Conservation (phyloP, 2,888 invertebrate genomes). For the Pyrrhia umbra region DNA sequence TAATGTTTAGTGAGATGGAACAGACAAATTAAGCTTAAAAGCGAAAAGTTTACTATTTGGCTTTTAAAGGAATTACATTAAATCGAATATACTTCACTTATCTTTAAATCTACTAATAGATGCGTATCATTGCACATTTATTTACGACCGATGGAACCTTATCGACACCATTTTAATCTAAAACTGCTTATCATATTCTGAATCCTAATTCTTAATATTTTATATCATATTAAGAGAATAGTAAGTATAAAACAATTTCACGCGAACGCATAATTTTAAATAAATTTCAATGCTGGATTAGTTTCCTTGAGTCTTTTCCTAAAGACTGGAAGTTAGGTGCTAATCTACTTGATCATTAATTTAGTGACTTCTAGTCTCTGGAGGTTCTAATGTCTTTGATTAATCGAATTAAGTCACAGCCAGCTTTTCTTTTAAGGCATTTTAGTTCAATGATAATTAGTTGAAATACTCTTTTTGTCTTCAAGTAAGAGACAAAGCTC, state of each 20-base stretch:
- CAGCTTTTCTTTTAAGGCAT: conserved; percentile 13
- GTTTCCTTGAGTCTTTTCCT: not conserved
- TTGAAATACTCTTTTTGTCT: not conserved
- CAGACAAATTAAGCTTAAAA: conserved; percentile 16
- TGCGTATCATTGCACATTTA: no score
- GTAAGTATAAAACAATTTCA: no score
- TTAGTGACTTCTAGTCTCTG: conserved; percentile 57
- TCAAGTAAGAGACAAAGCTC: not conserved
- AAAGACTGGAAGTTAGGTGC: conserved; percentile 29
- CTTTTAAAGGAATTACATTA: not conserved
- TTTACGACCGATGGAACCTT: no score
- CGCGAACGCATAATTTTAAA: no score
- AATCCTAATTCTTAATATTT: no score
- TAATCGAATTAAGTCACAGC: conserved; percentile 65
- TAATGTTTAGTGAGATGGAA: conserved; percentile 34
- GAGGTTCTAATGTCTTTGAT: conserved; percentile 66
- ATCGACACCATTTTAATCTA: no score
- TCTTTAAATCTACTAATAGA: no score
- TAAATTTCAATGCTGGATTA: not conserved
- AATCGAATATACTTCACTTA: no score
- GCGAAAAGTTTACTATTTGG: not conserved
- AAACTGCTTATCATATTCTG: no score
- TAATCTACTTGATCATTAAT: conserved; percentile 66
- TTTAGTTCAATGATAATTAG: conserved; percentile 2
- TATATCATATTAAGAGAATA: no score